Base-by-base conservation (phyloP, 2,113 vertebrate species). In the Hassar affinis region DNA sequence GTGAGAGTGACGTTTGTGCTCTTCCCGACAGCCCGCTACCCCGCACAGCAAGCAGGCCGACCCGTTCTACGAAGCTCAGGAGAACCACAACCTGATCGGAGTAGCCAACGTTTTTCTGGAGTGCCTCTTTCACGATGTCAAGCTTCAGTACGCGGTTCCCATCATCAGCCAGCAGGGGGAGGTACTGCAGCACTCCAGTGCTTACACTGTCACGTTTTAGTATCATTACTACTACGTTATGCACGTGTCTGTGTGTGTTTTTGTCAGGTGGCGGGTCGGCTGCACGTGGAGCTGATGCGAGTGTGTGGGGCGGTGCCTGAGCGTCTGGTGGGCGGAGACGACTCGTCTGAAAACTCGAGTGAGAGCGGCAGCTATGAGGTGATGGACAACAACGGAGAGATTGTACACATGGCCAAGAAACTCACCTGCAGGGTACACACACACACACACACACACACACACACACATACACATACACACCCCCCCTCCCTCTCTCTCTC, bases 111-210 rank as follows among this genome's bases (percentile, higher is more conserved):
- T 99, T 68, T 99, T 99, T 85, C 88, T 99, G 88, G 98, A 99
- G 92, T 98, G 97, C 91, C 96, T 99, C 69, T 99, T 98, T 91
- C 95, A 95, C 0, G 97, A 99, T 0, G 94, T 98, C 75, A 98
- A 94, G 84, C 96, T 99, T 87, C 97, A 98, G 86, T 98, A 99
- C 2, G 98, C 97, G 5, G 95, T 99, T 38, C 98, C 97, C 64
- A 98, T 99, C 91, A 99, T 99, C 94, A 99, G 98, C 93, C 98
- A 99, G 88, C 98, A 99, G 92, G 98, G 98, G 87, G 97, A 99
- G 96, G 98, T 99, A 91, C 3, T 78, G 45, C 38, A 18, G 14
- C 15, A 57, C 4, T 42, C 66, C 35, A n/a, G n/a, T 68, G 25
- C 12, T 9, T n/a, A n/a, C 25, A 14, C 27, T 12, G 59, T 1